Base-by-base conservation (phyloP, 2,888 invertebrate genomes). In the Agonopterix subpropinquella region DNA sequence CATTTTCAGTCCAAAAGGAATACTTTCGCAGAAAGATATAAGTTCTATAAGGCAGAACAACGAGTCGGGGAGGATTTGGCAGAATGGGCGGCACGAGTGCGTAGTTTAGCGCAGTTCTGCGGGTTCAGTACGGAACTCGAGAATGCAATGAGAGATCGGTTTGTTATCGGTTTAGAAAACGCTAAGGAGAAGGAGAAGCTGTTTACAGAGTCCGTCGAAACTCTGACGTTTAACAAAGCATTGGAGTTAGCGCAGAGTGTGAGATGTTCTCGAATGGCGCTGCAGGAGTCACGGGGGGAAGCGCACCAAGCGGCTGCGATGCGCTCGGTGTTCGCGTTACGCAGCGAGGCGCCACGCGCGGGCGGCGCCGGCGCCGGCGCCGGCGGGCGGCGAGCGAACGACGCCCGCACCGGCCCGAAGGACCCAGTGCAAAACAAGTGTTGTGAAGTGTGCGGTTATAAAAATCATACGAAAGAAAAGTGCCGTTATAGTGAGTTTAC, bases 1-100 rank as follows among this genome's bases (percentile, higher is more conserved):
- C 15, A 15, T 15, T 15, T 15, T 15, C 15, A 15, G 15, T 15
- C 15, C 15, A 15, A 15, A 15, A 15, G 15, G 15, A 15, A 15
- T 15, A 15, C 15, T 15, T 15, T 15, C 15, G 15, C 15, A 15
- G 15, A 15, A 15, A 15, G 15, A 15, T 15, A 15, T 15, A 15
- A 15, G 15, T 15, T 15, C 15, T 15, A 15, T 15, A 15, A 15
- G 15, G 15, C 15, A 2, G 15, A 15, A 15, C 15, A 15, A 15
- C 15, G 15, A 15, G 15, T n/a, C n/a, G n/a, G 15, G 15, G 56
- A 58, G 47, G 54, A 56, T 2, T 28, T 60, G 8, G 18, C 41
- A 1, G 55, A 56, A 10, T 59, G 57, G 57, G 55, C 55, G 35
- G 53, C 53, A 13, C 52, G 55, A 44, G 50, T 57, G 37, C 55